Conservation (phyloP, 2,797 vertebrate species). For the Squalus acanthias region DNA sequence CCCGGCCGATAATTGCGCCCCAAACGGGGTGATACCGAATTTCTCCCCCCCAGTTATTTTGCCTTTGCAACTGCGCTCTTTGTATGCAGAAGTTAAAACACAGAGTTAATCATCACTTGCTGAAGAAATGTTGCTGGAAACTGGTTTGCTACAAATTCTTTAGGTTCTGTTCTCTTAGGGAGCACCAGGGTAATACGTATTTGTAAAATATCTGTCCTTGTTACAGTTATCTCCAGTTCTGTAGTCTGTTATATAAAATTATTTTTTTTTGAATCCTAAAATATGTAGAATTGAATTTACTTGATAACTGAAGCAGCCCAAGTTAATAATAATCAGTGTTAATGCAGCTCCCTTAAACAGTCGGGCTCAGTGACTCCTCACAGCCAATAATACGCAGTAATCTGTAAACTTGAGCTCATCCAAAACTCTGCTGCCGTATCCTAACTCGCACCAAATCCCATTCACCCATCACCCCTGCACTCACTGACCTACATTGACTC, state of each 20-base stretch:
- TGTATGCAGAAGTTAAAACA: neutral
- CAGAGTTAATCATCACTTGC: neutral
- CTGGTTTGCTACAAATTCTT: neutral
- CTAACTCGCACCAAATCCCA: too few species aligned
- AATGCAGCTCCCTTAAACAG: neutral
- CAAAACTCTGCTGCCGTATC: neutral
- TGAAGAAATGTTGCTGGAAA: neutral
- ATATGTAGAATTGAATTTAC: neutral
- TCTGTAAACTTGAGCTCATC: neutral
- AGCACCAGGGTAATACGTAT: neutral
- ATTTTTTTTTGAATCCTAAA: neutral
- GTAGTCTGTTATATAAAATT: neutral
- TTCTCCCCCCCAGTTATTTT: neutral
- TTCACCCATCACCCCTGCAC: neutral
- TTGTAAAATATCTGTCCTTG: neutral
- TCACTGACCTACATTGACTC: neutral
- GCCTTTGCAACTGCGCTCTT: neutral
- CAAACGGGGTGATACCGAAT: too few species aligned
- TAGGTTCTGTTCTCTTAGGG: neutral
- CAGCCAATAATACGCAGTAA: neutral
- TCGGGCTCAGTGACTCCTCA: neutral
- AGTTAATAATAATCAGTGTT: neutral
- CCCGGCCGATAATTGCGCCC: too few species aligned
- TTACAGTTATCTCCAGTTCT: neutral
- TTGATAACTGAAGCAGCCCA: neutral